Conservation (phyloP, 2,888 invertebrate species). For the Tridacna crocea region DNA sequence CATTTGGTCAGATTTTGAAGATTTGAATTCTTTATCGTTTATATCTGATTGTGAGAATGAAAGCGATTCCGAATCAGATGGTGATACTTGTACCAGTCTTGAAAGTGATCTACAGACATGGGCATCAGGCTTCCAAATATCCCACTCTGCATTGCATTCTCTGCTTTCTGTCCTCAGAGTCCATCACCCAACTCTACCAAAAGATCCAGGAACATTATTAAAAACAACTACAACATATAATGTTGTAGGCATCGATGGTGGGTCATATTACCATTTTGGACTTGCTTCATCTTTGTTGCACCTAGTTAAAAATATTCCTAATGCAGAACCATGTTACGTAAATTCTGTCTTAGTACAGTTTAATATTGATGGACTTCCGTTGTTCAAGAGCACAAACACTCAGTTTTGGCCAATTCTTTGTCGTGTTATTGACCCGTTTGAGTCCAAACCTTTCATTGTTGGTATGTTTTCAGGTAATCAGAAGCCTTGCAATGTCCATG, state of each 20-base stretch:
- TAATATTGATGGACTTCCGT: conserved; percentile 49
- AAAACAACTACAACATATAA: conserved; percentile 33
- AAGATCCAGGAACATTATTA: conserved; percentile 44
- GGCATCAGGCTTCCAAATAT: conserved; percentile 25
- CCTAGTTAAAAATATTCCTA: not conserved
- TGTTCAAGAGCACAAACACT: conserved; percentile 34
- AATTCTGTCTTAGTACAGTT: conserved; percentile 18
- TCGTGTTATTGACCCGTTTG: conserved; percentile 16
- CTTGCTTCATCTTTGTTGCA: conserved; percentile 11
- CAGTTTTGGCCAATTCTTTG: conserved; percentile 50
- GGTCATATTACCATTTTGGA: conserved; percentile 47
- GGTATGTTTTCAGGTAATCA: conserved; percentile 34
- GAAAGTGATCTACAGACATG: not conserved
- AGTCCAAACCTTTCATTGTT: conserved; percentile 33
- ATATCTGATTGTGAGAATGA: too few relatives aligned
- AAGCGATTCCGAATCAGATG: too few relatives aligned
- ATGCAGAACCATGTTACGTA: conserved; percentile 12
- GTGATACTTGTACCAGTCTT: too few relatives aligned
- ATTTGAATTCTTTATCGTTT: too few relatives aligned
- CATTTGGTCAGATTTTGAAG: too few relatives aligned
- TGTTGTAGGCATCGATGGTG: conserved; percentile 32
- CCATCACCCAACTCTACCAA: conserved; percentile 31
- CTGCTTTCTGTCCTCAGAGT: conserved; percentile 22
- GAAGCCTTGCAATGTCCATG: conserved; percentile 48
- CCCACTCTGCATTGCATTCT: conserved; percentile 29